A percentile compares a stretch with the other conserved stretches of the same genome.
phyloP scores from a whole-genome alignment of 2,888 invertebrate species.

The Leptopilina myrica region DNA sequence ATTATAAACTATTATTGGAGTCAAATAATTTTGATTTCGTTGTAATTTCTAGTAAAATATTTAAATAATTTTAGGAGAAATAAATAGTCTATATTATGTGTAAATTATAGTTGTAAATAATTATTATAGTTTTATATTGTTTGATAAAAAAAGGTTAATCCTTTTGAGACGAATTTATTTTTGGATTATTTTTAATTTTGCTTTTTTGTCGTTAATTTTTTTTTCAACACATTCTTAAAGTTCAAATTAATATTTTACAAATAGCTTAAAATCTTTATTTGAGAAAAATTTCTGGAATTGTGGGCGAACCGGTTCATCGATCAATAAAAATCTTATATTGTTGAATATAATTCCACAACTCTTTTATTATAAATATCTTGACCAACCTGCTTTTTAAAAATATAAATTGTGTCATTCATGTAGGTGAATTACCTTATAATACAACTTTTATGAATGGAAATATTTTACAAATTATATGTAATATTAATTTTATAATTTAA shows the following conservation, averaged over 20 bases:
- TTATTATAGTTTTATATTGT: neutral
- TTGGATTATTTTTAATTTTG: too few species aligned
- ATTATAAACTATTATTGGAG: too few species aligned
- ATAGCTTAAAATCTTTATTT: neutral
- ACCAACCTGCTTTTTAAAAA: constrained; percentile 4
- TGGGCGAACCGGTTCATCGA: constrained; percentile 29
- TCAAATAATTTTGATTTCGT: too few species aligned
- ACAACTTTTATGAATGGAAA: neutral
- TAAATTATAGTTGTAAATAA: neutral
- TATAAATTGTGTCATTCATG: neutral
- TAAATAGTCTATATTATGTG: too few species aligned
- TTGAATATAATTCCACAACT: neutral
- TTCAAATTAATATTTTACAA: constrained; percentile 6
- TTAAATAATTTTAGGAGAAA: too few species aligned
- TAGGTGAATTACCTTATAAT: neutral
- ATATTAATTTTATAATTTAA: neutral
- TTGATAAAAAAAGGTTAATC: too few species aligned
- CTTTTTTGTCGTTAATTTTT: neutral
- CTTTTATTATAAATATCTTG: neutral
- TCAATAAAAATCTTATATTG: neutral
- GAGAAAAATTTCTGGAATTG: constrained; percentile 4
- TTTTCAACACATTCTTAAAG: neutral
- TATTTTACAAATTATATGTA: neutral
- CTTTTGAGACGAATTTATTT: too few species aligned
- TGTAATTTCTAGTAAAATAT: too few species aligned